Evolutionary conservation across 2,888 invertebrate species (phyloP).

Genomic region (Chromoteleia sp.): DNA sequence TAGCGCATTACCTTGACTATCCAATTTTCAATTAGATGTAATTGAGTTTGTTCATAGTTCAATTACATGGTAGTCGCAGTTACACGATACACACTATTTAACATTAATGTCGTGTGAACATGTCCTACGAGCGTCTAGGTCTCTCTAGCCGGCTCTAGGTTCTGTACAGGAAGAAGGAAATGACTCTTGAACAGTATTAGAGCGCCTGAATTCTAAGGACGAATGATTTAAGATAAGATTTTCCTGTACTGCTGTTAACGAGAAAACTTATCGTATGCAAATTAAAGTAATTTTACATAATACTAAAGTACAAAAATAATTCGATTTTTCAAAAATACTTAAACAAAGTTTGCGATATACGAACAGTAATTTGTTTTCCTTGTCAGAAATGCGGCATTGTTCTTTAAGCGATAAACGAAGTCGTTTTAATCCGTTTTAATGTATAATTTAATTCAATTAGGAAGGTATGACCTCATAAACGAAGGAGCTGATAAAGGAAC

Average conservation of each 20-base stretch:
- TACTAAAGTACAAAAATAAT: neutral
- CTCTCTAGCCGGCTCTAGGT: conserved; percentile 13
- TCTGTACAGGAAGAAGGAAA: conserved; percentile 24
- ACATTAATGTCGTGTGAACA: conserved; percentile 51
- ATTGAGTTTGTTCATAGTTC: conserved; percentile 58
- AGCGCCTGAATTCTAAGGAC: conserved; percentile 1
- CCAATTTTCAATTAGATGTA: conserved; percentile 52
- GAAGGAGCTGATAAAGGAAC: conserved; percentile 80
- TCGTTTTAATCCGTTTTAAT: conserved; percentile 46
- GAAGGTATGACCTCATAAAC: conserved; percentile 72
- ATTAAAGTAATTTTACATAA: neutral
- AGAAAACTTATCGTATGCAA: neutral
- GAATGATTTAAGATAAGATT: conserved; percentile 18
- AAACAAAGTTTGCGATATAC: too few species aligned
- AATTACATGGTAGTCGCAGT: conserved; percentile 48
- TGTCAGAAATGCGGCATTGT: conserved; percentile 16
- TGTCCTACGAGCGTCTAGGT: conserved; percentile 31
- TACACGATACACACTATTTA: conserved; percentile 46
- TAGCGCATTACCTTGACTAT: conserved; percentile 40
- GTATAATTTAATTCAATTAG: conserved; percentile 59
- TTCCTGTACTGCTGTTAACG: neutral
- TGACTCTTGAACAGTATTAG: conserved; percentile 14
- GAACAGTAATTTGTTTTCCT: neutral
- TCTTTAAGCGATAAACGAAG: conserved; percentile 7
- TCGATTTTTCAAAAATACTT: too few species aligned